phyloP scores from a whole-genome alignment of 2,797 vertebrate genomes.

The Myotis daubentonii region DNA sequence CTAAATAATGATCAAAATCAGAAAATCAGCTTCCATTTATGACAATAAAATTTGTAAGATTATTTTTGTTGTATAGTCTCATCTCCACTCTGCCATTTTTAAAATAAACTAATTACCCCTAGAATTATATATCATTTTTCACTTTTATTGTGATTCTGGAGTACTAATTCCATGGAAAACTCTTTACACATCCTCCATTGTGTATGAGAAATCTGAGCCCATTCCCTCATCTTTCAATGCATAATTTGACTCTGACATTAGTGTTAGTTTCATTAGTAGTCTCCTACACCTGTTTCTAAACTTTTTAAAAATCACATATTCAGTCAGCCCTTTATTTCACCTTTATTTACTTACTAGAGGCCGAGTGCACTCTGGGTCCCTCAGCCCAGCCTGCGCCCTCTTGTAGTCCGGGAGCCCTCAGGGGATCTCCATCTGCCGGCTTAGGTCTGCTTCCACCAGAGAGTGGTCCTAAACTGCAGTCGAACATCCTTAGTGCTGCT shows the following conservation, averaged over 20 bases:
- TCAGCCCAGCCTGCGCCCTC: too few species aligned
- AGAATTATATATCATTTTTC: neutral
- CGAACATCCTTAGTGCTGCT: too few species aligned
- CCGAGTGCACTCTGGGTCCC: too few species aligned
- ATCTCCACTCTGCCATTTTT: neutral
- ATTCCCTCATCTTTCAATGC: neutral
- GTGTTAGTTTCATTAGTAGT: neutral
- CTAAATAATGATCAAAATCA: slow-evolving; percentile 45
- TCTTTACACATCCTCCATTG: neutral
- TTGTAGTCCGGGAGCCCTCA: too few species aligned
- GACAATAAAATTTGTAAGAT: neutral
- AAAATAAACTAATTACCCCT: neutral
- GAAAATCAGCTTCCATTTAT: neutral
- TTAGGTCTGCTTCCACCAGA: too few species aligned
- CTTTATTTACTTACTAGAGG: too few species aligned
- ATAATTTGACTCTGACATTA: neutral
- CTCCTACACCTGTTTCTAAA: neutral
- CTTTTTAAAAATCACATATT: neutral
- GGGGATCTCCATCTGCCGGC: too few species aligned
- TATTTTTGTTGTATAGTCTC: neutral
- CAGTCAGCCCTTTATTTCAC: too few species aligned
- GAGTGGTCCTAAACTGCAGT: too few species aligned
- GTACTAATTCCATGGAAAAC: neutral
- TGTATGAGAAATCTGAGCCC: neutral
- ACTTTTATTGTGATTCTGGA: neutral